Conservation (phyloP, 2,888 invertebrate species). For the Clunio marinus region DNA sequence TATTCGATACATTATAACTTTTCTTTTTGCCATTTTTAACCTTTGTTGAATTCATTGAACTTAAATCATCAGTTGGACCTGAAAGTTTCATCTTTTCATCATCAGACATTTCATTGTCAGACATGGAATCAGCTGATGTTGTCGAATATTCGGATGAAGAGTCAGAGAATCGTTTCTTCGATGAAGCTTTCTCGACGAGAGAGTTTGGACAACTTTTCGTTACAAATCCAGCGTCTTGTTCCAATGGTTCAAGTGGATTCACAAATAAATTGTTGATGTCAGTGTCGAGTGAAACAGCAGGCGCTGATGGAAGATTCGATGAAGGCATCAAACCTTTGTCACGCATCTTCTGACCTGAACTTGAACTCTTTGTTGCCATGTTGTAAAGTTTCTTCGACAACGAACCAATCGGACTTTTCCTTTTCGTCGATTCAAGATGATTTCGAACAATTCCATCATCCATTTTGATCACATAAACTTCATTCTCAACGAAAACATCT, state of each 20-base stretch:
- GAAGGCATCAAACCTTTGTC: constrained; percentile 29
- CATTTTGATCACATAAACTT: constrained; percentile 77
- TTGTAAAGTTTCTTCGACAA: constrained; percentile 51
- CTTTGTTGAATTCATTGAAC: no score
- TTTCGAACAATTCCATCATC: constrained; percentile 70
- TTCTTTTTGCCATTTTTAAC: neutral
- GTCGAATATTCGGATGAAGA: constrained; percentile 29
- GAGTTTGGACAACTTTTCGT: constrained; percentile 28
- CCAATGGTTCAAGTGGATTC: constrained; percentile 54
- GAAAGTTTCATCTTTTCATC: constrained; percentile 25
- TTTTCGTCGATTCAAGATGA: constrained; percentile 47
- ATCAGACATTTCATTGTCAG: constrained; percentile 23
- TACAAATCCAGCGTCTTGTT: constrained; percentile 3
- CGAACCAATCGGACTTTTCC: constrained; percentile 50
- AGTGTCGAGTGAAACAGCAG: constrained; percentile 42
- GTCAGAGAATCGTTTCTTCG: constrained; percentile 15
- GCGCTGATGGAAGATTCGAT: constrained; percentile 2
- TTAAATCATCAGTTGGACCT: neutral
- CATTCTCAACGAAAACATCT: constrained; percentile 48
- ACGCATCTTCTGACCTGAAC: constrained; percentile 19
- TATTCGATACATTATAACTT: neutral
- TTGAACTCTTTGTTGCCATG: constrained; percentile 46
- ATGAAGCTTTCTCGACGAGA: neutral
- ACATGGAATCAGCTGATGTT: constrained; percentile 27
- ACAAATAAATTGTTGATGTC: constrained; percentile 57